Evolutionary conservation across 2,797 vertebrate species (phyloP), one percentile per base, ranked within the genome.

Genomic region (Anolis apletophallus): DNA sequence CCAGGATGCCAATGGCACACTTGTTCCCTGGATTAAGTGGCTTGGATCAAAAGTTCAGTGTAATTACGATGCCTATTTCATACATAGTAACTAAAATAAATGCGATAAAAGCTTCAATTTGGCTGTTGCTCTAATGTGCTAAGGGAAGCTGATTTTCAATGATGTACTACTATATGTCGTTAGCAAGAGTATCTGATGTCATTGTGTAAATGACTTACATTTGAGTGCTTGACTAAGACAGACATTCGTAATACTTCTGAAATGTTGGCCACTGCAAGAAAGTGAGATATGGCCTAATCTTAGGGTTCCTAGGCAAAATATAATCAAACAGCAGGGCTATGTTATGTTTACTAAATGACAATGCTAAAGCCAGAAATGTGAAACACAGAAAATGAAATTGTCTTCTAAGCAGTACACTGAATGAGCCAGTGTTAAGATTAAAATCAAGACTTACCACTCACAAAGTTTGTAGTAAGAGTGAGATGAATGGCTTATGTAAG

Each of bases 101-200:
- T 94, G 95, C 94, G 96, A 97, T 97, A 96, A 97, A 96, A 96
- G 94, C 93, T 93, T 96, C 95, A 96, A 97, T 96, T 95, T 97
- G 96, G 95, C 91, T 95, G 93, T 95, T 96, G 96, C 96, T 96
- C 95, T 96, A 97, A 97, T 40, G 80, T 96, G 93, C 95, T 94
- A 94, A 94, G 92, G 94, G 93, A 96, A 92, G 89, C 91, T 96
- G 95, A 96, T 96, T 97, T 97, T 88, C 93, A 95, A 90, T 95
- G 96, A 96, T 95, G 97, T 93, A 96, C 89, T 97, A 96, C 94
- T 97, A 95, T 96, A 95, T 94, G 94, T 96, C 92, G 95, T 89
- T 94, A 94, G 95, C 91, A 96, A 91, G 84, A 93, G 91, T 96
- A 95, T 93, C 95, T 92, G 85, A 93, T 94, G 95, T 83, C 89